Conservation (phyloP, 2,888 invertebrate species). For the Latrodectus hesperus region DNA sequence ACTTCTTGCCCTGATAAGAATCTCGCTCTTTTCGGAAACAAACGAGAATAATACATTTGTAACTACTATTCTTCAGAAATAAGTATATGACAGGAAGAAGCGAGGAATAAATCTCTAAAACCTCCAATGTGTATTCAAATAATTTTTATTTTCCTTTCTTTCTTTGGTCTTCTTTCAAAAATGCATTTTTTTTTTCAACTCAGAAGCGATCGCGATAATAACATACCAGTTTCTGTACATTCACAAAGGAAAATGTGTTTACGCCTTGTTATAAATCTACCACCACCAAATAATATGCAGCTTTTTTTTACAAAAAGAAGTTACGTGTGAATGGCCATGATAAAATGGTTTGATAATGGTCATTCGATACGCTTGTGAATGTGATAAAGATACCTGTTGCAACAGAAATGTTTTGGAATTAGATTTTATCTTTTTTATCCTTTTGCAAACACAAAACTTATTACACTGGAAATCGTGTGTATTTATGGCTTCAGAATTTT, state of each 20-base stretch:
- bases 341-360: conserved; percentile 1
- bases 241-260: background rate
- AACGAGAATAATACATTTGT: background rate
- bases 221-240: background rate
- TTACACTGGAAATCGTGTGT: too few relatives aligned
- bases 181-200: background rate
- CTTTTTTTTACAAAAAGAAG: background rate
- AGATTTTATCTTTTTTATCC: too few relatives aligned
- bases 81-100: background rate
- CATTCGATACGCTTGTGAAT: background rate
- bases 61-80: background rate
- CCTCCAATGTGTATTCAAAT: background rate
- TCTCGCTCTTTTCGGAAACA: background rate
- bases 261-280: background rate
- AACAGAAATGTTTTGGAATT: background rate
- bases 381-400: background rate
- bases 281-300: too few relatives aligned
- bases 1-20: background rate
- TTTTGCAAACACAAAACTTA: too few relatives aligned
- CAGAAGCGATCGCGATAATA: background rate
- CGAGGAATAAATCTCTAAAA: background rate
- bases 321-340: background rate
- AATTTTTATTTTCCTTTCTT: background rate
- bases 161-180: background rate
- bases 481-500: too few relatives aligned